phyloP scores from a whole-genome alignment of 2,797 vertebrate species.

The Sebastes trivittatus region DNA sequence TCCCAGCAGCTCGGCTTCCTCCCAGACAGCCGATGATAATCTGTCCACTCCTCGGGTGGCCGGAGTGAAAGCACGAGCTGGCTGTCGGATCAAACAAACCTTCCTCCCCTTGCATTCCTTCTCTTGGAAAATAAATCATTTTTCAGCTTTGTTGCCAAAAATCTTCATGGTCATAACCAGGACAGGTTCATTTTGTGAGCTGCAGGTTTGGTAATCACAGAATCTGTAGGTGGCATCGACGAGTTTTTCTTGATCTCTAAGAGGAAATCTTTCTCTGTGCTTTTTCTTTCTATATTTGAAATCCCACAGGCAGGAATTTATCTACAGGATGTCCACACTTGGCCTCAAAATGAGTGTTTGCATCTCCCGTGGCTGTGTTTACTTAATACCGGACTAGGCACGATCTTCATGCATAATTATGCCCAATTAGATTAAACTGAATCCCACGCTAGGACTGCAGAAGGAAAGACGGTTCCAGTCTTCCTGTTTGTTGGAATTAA shows the following conservation, averaged over 20 bases:
- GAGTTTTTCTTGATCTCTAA: background rate
- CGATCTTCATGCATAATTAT: slow-evolving; percentile 30
- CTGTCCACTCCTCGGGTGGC: slow-evolving; percentile 57
- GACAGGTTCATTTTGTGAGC: slow-evolving; percentile 5
- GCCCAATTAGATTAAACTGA: slow-evolving; percentile 25
- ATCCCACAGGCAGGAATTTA: slow-evolving; percentile 6
- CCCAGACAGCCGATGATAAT: slow-evolving; percentile 49
- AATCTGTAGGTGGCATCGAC: slow-evolving; percentile 1
- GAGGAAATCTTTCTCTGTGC: background rate
- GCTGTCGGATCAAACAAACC: slow-evolving; percentile 46
- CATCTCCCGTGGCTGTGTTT: slow-evolving; percentile 23
- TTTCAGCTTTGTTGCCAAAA: slow-evolving; percentile 9
- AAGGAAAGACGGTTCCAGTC: background rate
- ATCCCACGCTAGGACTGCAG: slow-evolving; percentile 3
- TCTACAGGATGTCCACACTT: background rate
- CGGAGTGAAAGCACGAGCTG: slow-evolving; percentile 14
- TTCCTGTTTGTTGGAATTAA: background rate
- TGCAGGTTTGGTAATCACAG: slow-evolving; percentile 22
- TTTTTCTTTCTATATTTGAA: background rate
- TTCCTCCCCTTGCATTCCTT: background rate
- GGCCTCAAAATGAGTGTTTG: background rate
- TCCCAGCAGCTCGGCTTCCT: slow-evolving; percentile 45
- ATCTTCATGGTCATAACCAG: background rate
- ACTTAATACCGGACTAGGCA: background rate
- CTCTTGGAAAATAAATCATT: slow-evolving; percentile 13